Conservation (phyloP, 1,140 invertebrate species). For the Trichonephila clavata region DNA sequence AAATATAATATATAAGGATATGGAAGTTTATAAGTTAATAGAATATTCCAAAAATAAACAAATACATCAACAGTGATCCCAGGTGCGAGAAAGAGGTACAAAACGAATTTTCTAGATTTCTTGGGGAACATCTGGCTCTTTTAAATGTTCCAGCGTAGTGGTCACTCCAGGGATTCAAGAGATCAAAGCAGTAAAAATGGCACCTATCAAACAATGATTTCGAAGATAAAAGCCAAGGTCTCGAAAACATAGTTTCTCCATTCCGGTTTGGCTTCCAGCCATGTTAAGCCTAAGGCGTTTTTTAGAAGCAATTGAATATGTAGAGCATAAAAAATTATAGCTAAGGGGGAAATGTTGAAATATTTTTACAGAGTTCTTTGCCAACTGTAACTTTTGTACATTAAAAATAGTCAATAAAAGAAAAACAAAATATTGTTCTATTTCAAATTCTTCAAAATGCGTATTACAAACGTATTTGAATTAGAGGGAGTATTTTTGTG, state of each 20-base stretch:
- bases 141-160: background rate
- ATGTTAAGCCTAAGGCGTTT: background rate
- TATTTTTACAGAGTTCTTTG: background rate
- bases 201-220: constrained; percentile 35
- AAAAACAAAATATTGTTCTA: too few species aligned
- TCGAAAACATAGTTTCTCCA: background rate
- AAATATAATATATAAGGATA: too few species aligned
- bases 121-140: constrained; percentile 4
- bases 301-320: background rate
- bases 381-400: background rate
- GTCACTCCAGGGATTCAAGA: constrained; percentile 1
- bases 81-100: background rate
- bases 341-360: background rate
- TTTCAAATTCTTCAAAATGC: too few species aligned
- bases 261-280: background rate
- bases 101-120: background rate
- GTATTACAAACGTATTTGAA: too few species aligned
- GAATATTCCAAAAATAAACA: background rate
- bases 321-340: background rate
- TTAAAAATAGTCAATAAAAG: too few species aligned
- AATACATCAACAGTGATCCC: constrained; percentile 30
- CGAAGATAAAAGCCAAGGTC: background rate
- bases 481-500: too few species aligned
- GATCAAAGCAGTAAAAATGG: background rate
- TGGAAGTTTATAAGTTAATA: too few species aligned